Conservation (phyloP, 2,113 vertebrate genomes). For the Triplophysa tibetana region DNA sequence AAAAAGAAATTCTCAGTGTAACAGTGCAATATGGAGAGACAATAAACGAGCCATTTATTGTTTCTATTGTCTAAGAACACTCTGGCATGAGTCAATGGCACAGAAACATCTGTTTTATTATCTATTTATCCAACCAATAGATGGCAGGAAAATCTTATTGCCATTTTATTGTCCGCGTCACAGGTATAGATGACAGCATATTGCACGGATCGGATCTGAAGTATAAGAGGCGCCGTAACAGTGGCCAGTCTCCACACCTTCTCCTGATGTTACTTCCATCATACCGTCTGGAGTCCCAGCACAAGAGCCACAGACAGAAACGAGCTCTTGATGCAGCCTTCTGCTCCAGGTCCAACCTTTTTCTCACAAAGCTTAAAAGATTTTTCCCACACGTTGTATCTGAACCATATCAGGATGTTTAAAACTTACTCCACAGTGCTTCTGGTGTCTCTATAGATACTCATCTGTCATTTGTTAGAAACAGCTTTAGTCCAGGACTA, state of each 20-base stretch:
- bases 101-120: too few species aligned
- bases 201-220: conserved; percentile 64
- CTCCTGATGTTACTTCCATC: conserved; percentile 78
- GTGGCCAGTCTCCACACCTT: conserved; percentile 71
- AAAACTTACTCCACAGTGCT: not conserved
- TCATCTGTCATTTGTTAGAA: conserved; percentile 25
- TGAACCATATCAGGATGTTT: not conserved
- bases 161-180: not conserved
- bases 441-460: conserved; percentile 10
- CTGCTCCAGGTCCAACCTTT: conserved; percentile 70
- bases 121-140: too few species aligned
- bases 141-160: not conserved
- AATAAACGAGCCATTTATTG: too few species aligned
- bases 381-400: not conserved
- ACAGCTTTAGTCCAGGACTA: not conserved
- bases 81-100: too few species aligned
- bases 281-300: conserved; percentile 72
- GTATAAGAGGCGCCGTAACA: conserved; percentile 63
- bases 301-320: conserved; percentile 70
- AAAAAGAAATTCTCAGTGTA: too few species aligned
- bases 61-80: too few species aligned
- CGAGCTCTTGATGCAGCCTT: conserved; percentile 74
- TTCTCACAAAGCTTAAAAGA: not conserved
- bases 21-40: too few species aligned
- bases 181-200: conserved; percentile 77